Evolutionary conservation across 2,888 invertebrate species (phyloP), one percentile per base, ranked within the genome.

Genomic region (Drosophila imparisetae): DNA sequence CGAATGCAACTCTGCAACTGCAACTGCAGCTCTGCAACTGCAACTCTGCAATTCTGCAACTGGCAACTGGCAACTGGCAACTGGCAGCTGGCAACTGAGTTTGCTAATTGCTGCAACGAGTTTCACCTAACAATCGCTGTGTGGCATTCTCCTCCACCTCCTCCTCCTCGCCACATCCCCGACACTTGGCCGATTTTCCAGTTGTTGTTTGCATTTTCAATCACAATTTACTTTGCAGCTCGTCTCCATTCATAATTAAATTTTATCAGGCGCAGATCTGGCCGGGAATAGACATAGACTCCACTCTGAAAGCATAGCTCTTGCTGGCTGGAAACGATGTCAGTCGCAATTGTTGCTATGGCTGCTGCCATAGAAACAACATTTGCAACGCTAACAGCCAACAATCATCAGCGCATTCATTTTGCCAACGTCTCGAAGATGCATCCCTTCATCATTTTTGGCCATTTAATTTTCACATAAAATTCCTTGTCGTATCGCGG

Each of bases 161-260:
- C 21, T 32, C 49, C 36, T 3, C 11, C 6, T 27, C 18, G 10
- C 18, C 10, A 2, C 57, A 62, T 38, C 50, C 34, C 57, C 72
- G 29, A 58, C 74, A 68, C 38, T 77, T 82, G 83, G 72, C 82
- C 82, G 83, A 82, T 83, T 81, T 83, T 84, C 72, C 83, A 81
- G 61, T 76, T 72, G 81, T 68, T 86, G 86, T 84, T 86, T 86
- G 85, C 85, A 85, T 86, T 86, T 86, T 85, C 85, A 85, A 86
- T 85, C 85, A 83, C 70, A 68, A 80, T 75, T 74, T 24, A 45
- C 24, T 45, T 45, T 57, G 34, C 49, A 49, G 32, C 57, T 38
- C 40, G 62, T 54, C 76, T 81, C 50, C 69, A 86, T 81, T 86
- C 85, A 86, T 86, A 86, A 86, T 86, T 86, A 85, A 73, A 71